phyloP scores from a whole-genome alignment of 2,888 invertebrate species.

The Pogonocherus hispidulus region DNA sequence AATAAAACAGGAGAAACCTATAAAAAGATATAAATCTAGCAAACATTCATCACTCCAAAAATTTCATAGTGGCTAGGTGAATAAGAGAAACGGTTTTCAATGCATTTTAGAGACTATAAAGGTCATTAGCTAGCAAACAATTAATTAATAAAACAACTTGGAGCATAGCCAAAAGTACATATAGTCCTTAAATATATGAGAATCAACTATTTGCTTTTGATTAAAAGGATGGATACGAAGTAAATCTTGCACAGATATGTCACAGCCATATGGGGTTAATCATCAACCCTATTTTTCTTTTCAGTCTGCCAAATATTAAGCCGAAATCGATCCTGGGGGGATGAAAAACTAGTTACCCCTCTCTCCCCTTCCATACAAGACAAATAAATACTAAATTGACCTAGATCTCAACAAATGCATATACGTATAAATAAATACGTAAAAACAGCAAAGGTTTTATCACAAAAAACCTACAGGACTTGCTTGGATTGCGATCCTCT shows the following conservation, averaged over 20 bases:
- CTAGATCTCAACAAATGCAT: conserved; percentile 5
- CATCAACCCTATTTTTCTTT: not conserved
- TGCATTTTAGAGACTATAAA: no score
- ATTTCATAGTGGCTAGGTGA: no score
- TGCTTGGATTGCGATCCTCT: not conserved
- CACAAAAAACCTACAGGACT: not conserved
- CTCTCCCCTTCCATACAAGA: conserved; percentile 22
- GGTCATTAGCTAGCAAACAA: no score
- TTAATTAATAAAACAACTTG: not conserved
- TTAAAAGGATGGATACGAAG: not conserved
- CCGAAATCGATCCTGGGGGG: conserved; percentile 15
- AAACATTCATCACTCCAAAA: no score
- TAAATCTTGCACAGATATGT: not conserved
- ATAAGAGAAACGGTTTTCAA: no score
- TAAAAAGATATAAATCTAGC: no score
- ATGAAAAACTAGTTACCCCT: conserved; percentile 22
- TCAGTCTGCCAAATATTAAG: conserved; percentile 1
- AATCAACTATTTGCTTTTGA: not conserved
- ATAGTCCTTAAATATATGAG: not conserved
- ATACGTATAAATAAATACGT: not conserved
- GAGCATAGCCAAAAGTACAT: not conserved
- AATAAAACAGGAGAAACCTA: not conserved
- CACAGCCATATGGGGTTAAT: conserved; percentile 3
- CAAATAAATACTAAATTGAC: conserved; percentile 14
- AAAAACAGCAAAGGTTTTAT: not conserved